Evolutionary conservation across 2,113 vertebrate genomes (phyloP).

Genomic region (Campylomormyrus numenius): DNA sequence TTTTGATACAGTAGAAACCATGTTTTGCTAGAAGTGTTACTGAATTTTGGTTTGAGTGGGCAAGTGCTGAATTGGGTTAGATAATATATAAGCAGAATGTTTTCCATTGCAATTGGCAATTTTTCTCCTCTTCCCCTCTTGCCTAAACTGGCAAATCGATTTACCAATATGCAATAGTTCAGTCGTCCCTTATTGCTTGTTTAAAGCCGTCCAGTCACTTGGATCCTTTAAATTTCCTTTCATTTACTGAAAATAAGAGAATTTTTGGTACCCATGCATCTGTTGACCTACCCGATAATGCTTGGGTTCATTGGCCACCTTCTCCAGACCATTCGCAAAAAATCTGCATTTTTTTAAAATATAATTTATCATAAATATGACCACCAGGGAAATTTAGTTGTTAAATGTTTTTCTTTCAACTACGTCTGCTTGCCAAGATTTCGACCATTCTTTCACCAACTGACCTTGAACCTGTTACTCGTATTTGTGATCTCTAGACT

Average conservation of each 20-base stretch:
- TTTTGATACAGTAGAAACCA: background rate
- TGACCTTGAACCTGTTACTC: background rate
- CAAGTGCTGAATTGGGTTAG: background rate
- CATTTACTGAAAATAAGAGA: no score
- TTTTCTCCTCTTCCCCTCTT: background rate
- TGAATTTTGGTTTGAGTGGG: background rate
- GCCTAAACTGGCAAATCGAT: background rate
- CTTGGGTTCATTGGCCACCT: no score
- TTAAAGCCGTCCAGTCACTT: background rate
- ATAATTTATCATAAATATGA: background rate
- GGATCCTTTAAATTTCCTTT: background rate
- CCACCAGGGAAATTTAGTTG: background rate
- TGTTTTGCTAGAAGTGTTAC: background rate
- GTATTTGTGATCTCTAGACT: background rate
- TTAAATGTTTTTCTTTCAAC: background rate
- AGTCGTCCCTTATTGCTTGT: background rate
- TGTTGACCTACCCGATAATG: no score
- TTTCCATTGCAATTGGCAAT: background rate
- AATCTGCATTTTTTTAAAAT: background rate
- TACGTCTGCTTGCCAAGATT: background rate
- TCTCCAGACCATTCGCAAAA: no score
- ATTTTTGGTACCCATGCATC: no score
- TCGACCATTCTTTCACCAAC: background rate
- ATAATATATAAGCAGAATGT: background rate
- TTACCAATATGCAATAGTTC: background rate